phyloP scores from a whole-genome alignment of 1,140 invertebrate genomes.

The Lepidurus apus region DNA sequence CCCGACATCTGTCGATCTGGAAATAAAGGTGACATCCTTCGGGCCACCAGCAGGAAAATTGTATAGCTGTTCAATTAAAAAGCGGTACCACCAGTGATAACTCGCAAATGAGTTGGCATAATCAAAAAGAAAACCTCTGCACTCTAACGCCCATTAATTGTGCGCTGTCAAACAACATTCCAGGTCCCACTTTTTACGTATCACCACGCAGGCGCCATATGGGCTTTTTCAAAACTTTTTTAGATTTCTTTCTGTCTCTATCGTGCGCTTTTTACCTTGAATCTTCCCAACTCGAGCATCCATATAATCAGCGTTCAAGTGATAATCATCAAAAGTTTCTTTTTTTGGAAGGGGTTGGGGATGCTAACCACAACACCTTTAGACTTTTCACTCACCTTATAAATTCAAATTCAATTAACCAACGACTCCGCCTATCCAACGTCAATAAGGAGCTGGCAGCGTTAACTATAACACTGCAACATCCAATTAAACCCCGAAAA shows the following conservation, averaged over 20 bases:
- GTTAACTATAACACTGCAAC: too few species aligned
- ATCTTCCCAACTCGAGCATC: background rate
- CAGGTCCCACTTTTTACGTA: background rate
- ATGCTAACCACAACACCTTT: too few species aligned
- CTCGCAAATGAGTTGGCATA: conserved; percentile 21
- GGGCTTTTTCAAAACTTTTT: background rate
- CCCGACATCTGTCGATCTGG: background rate
- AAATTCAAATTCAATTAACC: too few species aligned
- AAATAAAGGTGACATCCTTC: background rate
- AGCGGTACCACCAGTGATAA: background rate
- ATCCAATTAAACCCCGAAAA: too few species aligned
- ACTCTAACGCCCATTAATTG: background rate
- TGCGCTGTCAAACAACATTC: conserved; percentile 10
- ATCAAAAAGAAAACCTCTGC: conserved; percentile 3
- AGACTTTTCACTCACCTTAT: too few species aligned
- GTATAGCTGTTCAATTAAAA: background rate
- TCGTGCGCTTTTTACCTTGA: background rate
- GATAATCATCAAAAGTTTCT: background rate
- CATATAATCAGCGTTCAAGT: background rate
- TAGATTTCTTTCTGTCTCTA: too few species aligned
- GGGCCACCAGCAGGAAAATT: background rate
- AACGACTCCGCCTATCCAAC: too few species aligned
- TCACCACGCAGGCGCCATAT: background rate
- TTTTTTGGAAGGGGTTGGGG: too few species aligned
- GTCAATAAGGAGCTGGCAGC: too few species aligned